Percentiles rank a stretch among this genome's conserved stretches.
These are phyloP conservation scores for Stylophora pistillata DNA, from an alignment of 64 coral and sea anemone species.

Conservation along the genomic window DNA sequence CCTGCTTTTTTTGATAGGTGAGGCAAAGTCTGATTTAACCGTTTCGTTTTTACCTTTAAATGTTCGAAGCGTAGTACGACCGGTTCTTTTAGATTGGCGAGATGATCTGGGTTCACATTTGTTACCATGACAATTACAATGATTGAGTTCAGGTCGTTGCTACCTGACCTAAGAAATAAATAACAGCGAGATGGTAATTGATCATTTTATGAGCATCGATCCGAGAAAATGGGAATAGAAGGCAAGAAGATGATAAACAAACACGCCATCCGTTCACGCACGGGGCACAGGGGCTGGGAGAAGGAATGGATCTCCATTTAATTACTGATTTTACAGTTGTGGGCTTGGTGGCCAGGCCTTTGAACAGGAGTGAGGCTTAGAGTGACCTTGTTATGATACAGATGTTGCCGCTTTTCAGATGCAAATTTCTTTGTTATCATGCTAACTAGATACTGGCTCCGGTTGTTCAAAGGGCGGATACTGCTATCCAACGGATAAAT, in stretches of 20 bases:
- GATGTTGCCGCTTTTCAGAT: no score
- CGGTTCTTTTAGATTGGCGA: conserved; percentile 34
- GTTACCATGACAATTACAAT: conserved; percentile 28
- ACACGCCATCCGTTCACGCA: no score
- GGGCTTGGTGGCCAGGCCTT: no score
- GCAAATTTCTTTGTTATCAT: no score
- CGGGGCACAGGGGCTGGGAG: no score
- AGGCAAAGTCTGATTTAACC: not conserved
- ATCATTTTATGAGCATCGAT: not conserved
- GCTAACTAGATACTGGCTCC: no score
- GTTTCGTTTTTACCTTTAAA: not conserved
- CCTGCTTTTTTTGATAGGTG: no score
- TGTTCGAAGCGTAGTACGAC: conserved; percentile 42
- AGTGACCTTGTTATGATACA: no score
- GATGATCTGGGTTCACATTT: conserved; percentile 30
- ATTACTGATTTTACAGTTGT: not conserved
- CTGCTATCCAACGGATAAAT: no score
- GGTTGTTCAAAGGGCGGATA: no score
- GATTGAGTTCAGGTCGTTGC: conserved; percentile 25
- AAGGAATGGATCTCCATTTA: no score
- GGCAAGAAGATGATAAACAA: not conserved
- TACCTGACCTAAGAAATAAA: not conserved
- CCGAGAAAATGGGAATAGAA: not conserved
- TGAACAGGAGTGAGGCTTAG: no score
- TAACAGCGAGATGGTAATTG: not conserved